Conservation (phyloP, 2,113 vertebrate genomes). For the Physeter macrocephalus region DNA sequence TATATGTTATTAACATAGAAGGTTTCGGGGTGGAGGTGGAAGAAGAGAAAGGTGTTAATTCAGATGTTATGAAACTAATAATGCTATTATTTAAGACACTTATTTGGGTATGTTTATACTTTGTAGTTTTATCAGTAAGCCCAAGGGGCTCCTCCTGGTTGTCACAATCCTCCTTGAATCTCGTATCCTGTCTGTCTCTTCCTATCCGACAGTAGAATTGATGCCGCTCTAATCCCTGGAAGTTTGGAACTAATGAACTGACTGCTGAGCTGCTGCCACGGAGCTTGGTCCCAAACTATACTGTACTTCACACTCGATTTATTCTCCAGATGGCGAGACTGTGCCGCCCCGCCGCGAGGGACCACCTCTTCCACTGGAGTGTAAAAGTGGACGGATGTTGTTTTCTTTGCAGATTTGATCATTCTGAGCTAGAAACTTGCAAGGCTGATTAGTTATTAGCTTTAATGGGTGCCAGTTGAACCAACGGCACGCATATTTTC, state of each 20-base stretch:
- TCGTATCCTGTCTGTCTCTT: slow-evolving; percentile 84
- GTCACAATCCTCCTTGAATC: slow-evolving; percentile 75
- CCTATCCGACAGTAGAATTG: slow-evolving; percentile 87
- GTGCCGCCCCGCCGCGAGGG: slow-evolving; percentile 89
- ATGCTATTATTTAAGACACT: slow-evolving; percentile 45
- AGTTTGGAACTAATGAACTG: slow-evolving; percentile 99
- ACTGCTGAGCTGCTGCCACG: slow-evolving; percentile 97
- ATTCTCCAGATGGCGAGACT: slow-evolving; percentile 99
- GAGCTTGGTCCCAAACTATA: slow-evolving; percentile 99
- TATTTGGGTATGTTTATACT: slow-evolving; percentile 78
- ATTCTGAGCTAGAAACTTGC: slow-evolving; percentile 82
- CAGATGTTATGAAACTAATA: slow-evolving; percentile 48
- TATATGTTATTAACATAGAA: slow-evolving; percentile 29
- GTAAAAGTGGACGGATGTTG: slow-evolving; percentile 93
- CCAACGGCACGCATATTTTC: slow-evolving; percentile 69
- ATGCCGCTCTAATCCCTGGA: slow-evolving; percentile 94
- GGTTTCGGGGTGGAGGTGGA: background rate
- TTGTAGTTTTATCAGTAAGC: slow-evolving; percentile 73
- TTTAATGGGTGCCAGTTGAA: slow-evolving; percentile 79
- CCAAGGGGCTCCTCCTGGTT: slow-evolving; percentile 75
- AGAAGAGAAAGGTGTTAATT: slow-evolving; percentile 50
- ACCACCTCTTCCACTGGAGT: slow-evolving; percentile 94
- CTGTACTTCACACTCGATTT: slow-evolving; percentile 99
- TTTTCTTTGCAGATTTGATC: slow-evolving; percentile 88
- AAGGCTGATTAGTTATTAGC: slow-evolving; percentile 83